Evolutionary conservation across 2,113 vertebrate genomes (phyloP).

Genomic region (Drymodes brunneopygia): DNA sequence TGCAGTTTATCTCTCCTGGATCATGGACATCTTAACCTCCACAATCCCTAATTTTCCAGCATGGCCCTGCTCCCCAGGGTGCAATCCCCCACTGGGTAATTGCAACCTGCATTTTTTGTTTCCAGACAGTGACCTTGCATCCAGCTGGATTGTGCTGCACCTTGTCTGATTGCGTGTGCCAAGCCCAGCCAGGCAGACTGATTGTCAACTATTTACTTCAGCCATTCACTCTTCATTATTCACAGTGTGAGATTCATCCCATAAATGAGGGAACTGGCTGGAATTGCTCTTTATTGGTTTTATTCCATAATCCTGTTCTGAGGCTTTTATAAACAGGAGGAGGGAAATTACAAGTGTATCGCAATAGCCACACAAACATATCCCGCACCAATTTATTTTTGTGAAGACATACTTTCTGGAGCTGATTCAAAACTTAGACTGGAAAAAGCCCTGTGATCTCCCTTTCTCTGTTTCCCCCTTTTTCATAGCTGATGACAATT

Average conservation of each 20-base stretch:
- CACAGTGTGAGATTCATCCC: conserved; percentile 42
- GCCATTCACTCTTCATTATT: conserved; percentile 49
- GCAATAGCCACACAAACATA: conserved; percentile 25
- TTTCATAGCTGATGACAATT: not conserved
- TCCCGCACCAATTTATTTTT: conserved; percentile 1
- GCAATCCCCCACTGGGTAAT: not conserved
- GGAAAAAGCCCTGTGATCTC: not conserved
- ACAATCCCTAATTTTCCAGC: not conserved
- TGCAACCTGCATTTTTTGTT: not conserved
- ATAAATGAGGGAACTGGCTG: conserved; percentile 15
- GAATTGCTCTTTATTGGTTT: conserved; percentile 44
- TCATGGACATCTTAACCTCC: not conserved
- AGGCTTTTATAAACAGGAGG: conserved; percentile 35
- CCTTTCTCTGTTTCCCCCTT: not conserved
- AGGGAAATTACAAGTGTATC: conserved; percentile 43
- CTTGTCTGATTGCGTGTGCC: not conserved
- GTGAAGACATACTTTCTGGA: not conserved
- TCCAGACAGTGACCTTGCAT: conserved; percentile 5
- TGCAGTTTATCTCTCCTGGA: not conserved
- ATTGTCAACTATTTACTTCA: conserved; percentile 34
- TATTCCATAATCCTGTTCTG: conserved; percentile 19
- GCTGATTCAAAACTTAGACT: not conserved
- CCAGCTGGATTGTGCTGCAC: not conserved
- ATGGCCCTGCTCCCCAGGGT: accelerated
- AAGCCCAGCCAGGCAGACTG: not conserved